These are phyloP conservation scores for Eristalis arbustorum DNA, from an alignment of 2,888 invertebrate genomes.

Conservation along the genomic window DNA sequence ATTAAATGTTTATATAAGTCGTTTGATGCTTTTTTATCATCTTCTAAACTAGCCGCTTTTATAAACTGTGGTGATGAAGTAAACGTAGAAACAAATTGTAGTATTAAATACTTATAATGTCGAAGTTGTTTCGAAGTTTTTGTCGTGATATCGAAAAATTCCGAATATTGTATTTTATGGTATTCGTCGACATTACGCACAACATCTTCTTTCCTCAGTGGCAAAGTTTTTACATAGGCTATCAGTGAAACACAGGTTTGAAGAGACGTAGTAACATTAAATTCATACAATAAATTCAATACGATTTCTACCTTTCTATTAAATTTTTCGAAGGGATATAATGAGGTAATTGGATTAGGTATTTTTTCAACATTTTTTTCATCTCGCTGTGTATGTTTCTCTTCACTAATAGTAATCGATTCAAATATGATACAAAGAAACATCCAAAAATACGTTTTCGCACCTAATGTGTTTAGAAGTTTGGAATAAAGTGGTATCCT, in stretches of 20 bases:
- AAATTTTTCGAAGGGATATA: conserved; percentile 78
- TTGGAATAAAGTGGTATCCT: conserved; percentile 89
- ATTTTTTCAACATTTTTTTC: conserved; percentile 67
- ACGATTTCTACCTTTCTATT: conserved; percentile 85
- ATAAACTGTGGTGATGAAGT: conserved; percentile 86
- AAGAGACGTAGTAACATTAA: conserved; percentile 84
- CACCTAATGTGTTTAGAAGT: conserved; percentile 87
- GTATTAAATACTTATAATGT: conserved; percentile 90
- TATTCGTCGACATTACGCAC: neutral
- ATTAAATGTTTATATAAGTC: conserved; percentile 85
- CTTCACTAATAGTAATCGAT: conserved; percentile 84
- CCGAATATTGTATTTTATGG: conserved; percentile 64
- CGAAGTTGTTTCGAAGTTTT: conserved; percentile 88
- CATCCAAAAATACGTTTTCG: conserved; percentile 85
- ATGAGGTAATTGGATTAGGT: neutral
- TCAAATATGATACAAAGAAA: conserved; percentile 88
- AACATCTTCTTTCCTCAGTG: conserved; percentile 83
- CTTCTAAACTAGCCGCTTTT: conserved; percentile 83
- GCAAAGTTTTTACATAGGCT: conserved; percentile 85
- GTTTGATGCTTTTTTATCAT: conserved; percentile 82
- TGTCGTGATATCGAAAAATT: conserved; percentile 84
- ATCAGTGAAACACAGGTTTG: conserved; percentile 85
- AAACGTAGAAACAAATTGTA: conserved; percentile 87
- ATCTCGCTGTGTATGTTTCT: conserved; percentile 80
- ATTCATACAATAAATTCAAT: conserved; percentile 85